Evolutionary conservation across 2,888 invertebrate species (phyloP), one percentile per base, ranked within the genome.

Genomic region (Heterodera filipjevi): DNA sequence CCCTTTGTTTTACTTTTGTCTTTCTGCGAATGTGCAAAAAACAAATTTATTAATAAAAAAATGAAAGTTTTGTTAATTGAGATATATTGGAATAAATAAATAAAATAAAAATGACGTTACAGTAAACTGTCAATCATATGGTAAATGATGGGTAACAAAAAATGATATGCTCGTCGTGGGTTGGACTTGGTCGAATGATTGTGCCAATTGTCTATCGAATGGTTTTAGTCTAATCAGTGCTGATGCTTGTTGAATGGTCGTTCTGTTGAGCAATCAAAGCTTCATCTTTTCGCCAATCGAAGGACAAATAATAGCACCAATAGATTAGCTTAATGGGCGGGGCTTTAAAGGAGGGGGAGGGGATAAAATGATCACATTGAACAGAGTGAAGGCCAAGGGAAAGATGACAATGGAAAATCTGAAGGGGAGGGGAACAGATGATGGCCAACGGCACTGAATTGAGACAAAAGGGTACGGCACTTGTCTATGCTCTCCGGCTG

Each of bases 301-400:
- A 75, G 30, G 77, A 46, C 19, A 79, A 80, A 77, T 87, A 88
- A 80, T 86, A 83, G 85, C 86, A 87, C 88, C 88, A 98, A 90
- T 98, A 98, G 85, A 94, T 93, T 66, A 87, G 82, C 87, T 87
- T 81, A 82, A 87, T 27, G 30, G 27, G 12, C n/a, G 1, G 66
- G 3, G 27, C 12, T 19, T 14, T 14, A 32, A 66, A 6, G 66
- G 27, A 27, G 10, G 66, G 30, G 27, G 22, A 16, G 16, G 53
- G 5, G 35, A 68, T 14, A 10, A 10, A 33, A 19, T 16, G 33
- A 27, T 32, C 32, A 94, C 93, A 90, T 98, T 98, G 91, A 98
- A 98, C 84, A 96, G 91, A 89, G 96, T 92, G 90, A 98, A 98
- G 86, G 96, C 94, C 82, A 97, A 93, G 0, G 98, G 98, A 90